Base-by-base conservation (phyloP, 2,888 invertebrate genomes). In the Oscheius sp. region DNA sequence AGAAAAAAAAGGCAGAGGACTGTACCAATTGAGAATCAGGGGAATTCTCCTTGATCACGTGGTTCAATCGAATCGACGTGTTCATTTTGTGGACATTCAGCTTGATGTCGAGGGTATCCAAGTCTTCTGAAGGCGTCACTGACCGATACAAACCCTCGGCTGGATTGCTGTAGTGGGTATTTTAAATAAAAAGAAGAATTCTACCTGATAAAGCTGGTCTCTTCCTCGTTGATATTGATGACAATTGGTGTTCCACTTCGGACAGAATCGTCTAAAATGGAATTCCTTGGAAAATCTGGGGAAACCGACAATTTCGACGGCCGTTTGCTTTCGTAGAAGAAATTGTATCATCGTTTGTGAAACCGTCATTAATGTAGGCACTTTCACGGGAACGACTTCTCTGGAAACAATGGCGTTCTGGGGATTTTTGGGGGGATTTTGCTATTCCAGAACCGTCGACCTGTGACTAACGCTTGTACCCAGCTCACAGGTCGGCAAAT, bases 41-140 rank as follows among this genome's bases (percentile, higher is more conserved):
- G 81, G 96, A 97, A 91, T 95, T 94, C 90, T 96, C 94, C 86
- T 95, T 94, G 90, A 99, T 97, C 87, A 95, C 95, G 91, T 97
- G 96, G 91, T 99, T 99, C 88, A 99, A 92, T 90, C 96, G 95
- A 82, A 99, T 94, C 77, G 98, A 98, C 69, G 98, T 98, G 91
- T 99, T 96, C 97, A 99, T 98, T 88, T 97, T 93, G 85, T 96
- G 93, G 69, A 98, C 95, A 59, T 73, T 69, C 9, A 68, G 73
- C 46, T 73, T 68, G 23, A 69, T 58, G 21, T 68, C 72, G 53
- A 70, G 52, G 13, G 35, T 72, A 16, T 66, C 52, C 7, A 66
- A 21, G 27, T 63, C 70, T n/a, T 70, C 55, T n/a, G 69, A 63
- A 18, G 69, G 53, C 29, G 74, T 25, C 55, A 56, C 18, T 1